Conservation (phyloP, 2,797 vertebrate genomes). For the Protosalanx chinensis region DNA sequence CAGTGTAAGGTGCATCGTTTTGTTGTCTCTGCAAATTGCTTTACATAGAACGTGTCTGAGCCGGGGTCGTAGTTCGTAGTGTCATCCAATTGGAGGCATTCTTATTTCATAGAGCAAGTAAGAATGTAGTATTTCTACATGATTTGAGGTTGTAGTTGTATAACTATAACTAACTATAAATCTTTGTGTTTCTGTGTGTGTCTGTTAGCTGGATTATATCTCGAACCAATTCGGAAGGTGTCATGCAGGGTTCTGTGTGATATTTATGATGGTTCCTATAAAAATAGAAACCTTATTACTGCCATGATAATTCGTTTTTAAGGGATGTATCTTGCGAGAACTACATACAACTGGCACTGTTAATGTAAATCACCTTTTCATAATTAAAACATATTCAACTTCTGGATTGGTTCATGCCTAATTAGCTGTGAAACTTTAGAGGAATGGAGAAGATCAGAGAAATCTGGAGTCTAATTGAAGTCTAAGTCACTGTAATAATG, state of each 20-base stretch:
- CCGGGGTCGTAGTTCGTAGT: background rate
- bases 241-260: no score
- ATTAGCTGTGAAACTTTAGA: constrained; percentile 50
- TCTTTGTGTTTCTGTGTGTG: constrained; percentile 44
- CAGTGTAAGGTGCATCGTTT: constrained; percentile 18
- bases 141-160: background rate
- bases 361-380: background rate
- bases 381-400: background rate
- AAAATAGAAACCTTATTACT: no score
- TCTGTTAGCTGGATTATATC: constrained; percentile 37
- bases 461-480: constrained; percentile 48
- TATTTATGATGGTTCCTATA: no score
- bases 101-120: background rate
- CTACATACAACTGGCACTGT: no score
- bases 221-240: no score
- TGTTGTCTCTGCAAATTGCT: constrained; percentile 16
- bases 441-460: constrained; percentile 11
- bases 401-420: constrained; percentile 27
- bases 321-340: no score
- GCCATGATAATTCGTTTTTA: no score
- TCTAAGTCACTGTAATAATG: constrained; percentile 52
- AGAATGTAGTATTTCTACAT: no score
- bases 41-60: background rate
- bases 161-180: background rate
- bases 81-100: background rate